Conservation (phyloP, 2,797 vertebrate genomes). For the Hippoglossus hippoglossus region DNA sequence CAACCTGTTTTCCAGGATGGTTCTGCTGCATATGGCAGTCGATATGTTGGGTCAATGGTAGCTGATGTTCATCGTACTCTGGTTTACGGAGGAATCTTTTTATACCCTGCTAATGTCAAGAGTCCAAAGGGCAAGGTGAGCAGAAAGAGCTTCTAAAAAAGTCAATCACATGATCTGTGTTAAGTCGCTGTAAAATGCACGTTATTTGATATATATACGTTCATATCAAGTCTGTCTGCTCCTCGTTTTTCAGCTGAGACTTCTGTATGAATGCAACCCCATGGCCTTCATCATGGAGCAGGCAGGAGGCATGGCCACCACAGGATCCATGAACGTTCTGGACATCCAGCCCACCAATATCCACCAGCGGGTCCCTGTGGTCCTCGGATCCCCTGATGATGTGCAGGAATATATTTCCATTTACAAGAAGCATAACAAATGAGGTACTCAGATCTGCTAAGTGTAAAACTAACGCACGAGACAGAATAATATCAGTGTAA, state of each 20-base stretch:
- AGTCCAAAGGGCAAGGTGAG: slow-evolving; percentile 96
- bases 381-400: slow-evolving; percentile 92
- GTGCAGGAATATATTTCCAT: slow-evolving; percentile 91
- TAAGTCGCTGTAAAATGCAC: neutral
- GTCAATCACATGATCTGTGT: neutral
- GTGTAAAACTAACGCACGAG: neutral
- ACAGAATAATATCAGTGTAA: neutral
- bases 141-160: neutral
- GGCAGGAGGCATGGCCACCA: slow-evolving; percentile 93
- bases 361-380: slow-evolving; percentile 91
- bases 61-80: slow-evolving; percentile 96
- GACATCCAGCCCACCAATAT: slow-evolving; percentile 91
- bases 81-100: slow-evolving; percentile 96
- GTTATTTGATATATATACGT: neutral
- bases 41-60: slow-evolving; percentile 98
- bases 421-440: slow-evolving; percentile 87
- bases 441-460: slow-evolving; percentile 43
- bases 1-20: slow-evolving; percentile 84
- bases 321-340: slow-evolving; percentile 87
- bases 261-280: slow-evolving; percentile 95
- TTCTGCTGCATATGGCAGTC: slow-evolving; percentile 91
- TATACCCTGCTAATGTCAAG: slow-evolving; percentile 95
- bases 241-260: slow-evolving; percentile 86
- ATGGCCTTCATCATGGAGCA: slow-evolving; percentile 95
- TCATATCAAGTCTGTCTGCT: neutral